Percentiles rank a stretch among this genome's conserved stretches.
phyloP scores from a whole-genome alignment of 2,888 invertebrate species.

The Arge pagana region DNA sequence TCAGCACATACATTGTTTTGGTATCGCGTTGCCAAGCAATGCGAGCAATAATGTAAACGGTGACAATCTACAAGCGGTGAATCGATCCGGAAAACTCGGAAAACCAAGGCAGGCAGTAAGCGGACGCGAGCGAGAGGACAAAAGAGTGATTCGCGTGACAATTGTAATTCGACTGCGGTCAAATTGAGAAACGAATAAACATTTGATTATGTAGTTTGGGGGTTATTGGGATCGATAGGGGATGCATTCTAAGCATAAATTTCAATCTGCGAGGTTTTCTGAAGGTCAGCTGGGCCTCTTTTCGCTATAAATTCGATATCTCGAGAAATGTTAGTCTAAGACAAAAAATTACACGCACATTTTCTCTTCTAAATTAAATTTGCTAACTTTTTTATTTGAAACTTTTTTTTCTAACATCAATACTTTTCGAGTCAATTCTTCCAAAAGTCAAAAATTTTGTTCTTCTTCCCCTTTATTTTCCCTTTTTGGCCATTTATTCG shows the following conservation, averaged over 20 bases:
- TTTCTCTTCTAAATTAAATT: slow-evolving; percentile 16
- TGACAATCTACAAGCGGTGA: too few relatives aligned
- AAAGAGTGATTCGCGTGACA: too few relatives aligned
- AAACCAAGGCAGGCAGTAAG: too few relatives aligned
- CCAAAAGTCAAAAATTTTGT: background rate
- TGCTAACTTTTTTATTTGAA: background rate
- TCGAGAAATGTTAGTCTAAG: slow-evolving; percentile 7
- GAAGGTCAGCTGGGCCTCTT: slow-evolving; percentile 5
- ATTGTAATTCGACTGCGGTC: too few relatives aligned
- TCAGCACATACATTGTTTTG: too few relatives aligned
- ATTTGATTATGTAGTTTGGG: slow-evolving; percentile 9
- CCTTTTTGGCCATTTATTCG: background rate
- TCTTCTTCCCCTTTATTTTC: background rate
- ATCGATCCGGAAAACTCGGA: too few relatives aligned
- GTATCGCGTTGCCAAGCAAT: too few relatives aligned
- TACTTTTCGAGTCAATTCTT: background rate
- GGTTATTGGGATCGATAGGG: slow-evolving; percentile 8
- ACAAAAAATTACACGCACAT: slow-evolving; percentile 14
- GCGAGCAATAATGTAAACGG: too few relatives aligned
- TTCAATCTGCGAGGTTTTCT: slow-evolving; percentile 2
- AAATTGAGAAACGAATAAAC: too few relatives aligned
- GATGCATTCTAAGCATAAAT: slow-evolving; percentile 14
- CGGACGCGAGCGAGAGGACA: too few relatives aligned
- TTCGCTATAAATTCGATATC: slow-evolving; percentile 16
- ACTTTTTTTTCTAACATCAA: slow-evolving; percentile 11